A percentile compares a stretch with the other conserved stretches of the same genome.
Conservation (phyloP, 2,113 vertebrate genomes). For the Eleginops maclovinus region DNA sequence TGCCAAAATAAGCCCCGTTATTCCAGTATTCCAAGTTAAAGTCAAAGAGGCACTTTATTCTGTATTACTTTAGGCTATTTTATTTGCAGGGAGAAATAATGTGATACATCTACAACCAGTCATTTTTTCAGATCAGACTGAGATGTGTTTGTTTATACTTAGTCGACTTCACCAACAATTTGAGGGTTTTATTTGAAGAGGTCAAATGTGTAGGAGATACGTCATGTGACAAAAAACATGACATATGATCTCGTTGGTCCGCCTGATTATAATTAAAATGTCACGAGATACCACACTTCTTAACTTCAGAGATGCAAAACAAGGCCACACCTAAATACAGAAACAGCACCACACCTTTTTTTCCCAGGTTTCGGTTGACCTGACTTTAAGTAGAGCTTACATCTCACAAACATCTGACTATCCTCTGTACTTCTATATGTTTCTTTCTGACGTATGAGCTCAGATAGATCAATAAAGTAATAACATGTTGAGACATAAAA, state of each 20-base stretch:
- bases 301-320: neutral
- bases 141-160: too few relatives aligned
- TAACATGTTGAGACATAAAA: neutral
- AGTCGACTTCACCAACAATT: neutral
- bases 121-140: too few relatives aligned
- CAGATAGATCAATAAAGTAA: neutral
- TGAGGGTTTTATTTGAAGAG: neutral
- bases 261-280: neutral
- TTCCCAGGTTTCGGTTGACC: conserved; percentile 60
- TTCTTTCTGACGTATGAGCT: neutral
- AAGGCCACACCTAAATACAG: neutral
- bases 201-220: neutral
- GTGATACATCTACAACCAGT: too few relatives aligned
- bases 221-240: neutral
- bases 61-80: too few relatives aligned
- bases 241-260: too few relatives aligned
- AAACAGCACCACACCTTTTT: neutral
- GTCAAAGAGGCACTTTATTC: too few relatives aligned
- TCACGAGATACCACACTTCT: neutral
- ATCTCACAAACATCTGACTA: neutral
- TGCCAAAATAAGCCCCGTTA: too few relatives aligned
- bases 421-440: neutral
- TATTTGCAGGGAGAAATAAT: too few relatives aligned
- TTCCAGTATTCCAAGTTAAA: too few relatives aligned
- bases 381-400: neutral